Evolutionary conservation across 2,888 invertebrate species (phyloP).

Genomic region (Drosophila koepferae): DNA sequence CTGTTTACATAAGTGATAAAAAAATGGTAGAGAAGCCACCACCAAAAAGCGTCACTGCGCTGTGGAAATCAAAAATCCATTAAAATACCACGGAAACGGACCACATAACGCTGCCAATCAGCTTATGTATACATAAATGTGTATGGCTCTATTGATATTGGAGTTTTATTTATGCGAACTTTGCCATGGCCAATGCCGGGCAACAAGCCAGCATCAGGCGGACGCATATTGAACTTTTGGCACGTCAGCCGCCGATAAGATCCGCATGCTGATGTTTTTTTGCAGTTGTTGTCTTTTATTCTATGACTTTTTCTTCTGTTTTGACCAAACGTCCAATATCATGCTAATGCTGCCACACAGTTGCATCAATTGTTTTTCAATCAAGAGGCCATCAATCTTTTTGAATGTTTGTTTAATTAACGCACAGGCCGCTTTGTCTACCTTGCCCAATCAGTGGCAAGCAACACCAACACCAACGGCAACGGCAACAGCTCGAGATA

Average conservation of each 20-base stretch:
- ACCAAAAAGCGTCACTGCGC: constrained; percentile 21
- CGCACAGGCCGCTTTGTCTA: constrained; percentile 65
- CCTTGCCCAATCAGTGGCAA: constrained; percentile 37
- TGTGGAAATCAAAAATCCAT: constrained; percentile 83
- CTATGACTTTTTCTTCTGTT: background rate
- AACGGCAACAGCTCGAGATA: constrained; percentile 40
- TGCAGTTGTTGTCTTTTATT: background rate
- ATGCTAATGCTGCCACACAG: constrained; percentile 77
- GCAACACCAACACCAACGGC: background rate
- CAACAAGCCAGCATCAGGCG: constrained; percentile 12
- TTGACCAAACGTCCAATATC: constrained; percentile 68
- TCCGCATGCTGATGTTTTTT: constrained; percentile 47
- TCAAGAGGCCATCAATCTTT: constrained; percentile 84
- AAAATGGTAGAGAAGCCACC: constrained; percentile 56
- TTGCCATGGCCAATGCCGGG: constrained; percentile 36
- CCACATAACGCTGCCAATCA: constrained; percentile 64
- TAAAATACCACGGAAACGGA: constrained; percentile 71
- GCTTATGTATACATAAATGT: constrained; percentile 59
- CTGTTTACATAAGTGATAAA: constrained; percentile 83
- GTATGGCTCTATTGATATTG: constrained; percentile 63
- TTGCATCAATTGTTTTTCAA: constrained; percentile 85
- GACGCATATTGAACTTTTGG: constrained; percentile 66
- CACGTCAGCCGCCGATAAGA: constrained; percentile 69
- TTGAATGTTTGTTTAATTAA: constrained; percentile 77
- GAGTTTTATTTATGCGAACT: constrained; percentile 72